Base-by-base conservation (phyloP, 2,113 vertebrate species). In the Aptenodytes patagonicus region DNA sequence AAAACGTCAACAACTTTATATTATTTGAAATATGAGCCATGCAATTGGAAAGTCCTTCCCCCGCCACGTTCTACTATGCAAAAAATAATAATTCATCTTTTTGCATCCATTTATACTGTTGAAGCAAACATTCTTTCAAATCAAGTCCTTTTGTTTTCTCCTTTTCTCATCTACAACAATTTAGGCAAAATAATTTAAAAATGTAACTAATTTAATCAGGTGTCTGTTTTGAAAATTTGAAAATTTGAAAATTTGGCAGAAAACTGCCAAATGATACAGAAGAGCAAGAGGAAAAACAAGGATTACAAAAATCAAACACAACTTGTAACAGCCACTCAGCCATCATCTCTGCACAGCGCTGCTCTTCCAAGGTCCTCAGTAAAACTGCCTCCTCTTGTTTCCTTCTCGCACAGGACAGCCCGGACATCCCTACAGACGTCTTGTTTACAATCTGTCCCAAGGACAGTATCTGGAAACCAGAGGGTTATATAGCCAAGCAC, bases 261-360 rank as follows among this genome's bases (percentile, higher is more conserved):
- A 85, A 94, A 96, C 44, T 78, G 76, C n/a, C 79, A 68, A 78
- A 89, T 2, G 24, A 71, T 1, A 90, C 7, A 83, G 71, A 90
- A 83, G 90, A 70, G n/a, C 21, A 49, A 86, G 87, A 66, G 15
- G 31, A 38, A 38, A 44, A 24, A 17, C 26, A 49, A 83, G 7
- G 13, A 80, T 91, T 52, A 93, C 13, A 96, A 92, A 94, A 97
- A 93, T 13, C 42, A 96, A 92, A 98, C 98, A 97, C 98, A 98
- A 98, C 98, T 98, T 98, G 91, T 93, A 98, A 96, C 8, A 97
- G 95, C 94, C 92, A 95, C 96, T 96, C 96, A 97, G 95, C 97
- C 93, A 97, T 91, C 95, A 98, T 95, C 94, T 96, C 91, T 91
- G 93, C 98, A 96, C 97, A 96, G 94, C 89, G 80, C 95, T 98